A percentile compares a stretch with the other conserved stretches of the same genome.
phyloP scores from a whole-genome alignment of 2,888 invertebrate species.

The Copidosoma aretas region DNA sequence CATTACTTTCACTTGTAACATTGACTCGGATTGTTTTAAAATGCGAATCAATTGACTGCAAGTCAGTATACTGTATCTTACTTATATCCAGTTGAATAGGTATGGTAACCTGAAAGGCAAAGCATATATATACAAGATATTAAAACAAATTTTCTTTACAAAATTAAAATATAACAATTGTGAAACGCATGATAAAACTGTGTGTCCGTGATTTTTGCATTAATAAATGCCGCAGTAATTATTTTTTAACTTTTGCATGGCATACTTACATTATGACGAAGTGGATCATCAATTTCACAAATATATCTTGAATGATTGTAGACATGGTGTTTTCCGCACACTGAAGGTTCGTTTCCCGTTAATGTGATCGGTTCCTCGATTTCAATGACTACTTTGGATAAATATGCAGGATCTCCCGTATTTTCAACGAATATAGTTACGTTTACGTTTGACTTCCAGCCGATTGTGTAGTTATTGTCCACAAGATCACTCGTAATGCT shows the following conservation, averaged over 20 bases:
- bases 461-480: slow-evolving; percentile 39
- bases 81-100: slow-evolving; percentile 51
- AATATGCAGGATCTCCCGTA: slow-evolving; percentile 51
- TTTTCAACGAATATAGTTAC: slow-evolving; percentile 45
- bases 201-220: too few species aligned
- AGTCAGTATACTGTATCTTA: slow-evolving; percentile 16
- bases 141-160: too few species aligned
- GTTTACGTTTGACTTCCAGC: slow-evolving; percentile 37
- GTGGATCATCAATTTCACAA: slow-evolving; percentile 35
- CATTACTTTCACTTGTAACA: slow-evolving; percentile 35
- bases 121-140: too few species aligned
- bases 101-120: slow-evolving; percentile 45
- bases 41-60: not conserved
- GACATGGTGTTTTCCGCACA: slow-evolving; percentile 40
- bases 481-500: slow-evolving; percentile 34
- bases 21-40: slow-evolving; percentile 14
- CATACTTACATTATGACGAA: too few species aligned
- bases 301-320: slow-evolving; percentile 38
- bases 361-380: slow-evolving; percentile 46
- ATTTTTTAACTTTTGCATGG: too few species aligned
- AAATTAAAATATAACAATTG: too few species aligned
- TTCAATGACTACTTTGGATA: slow-evolving; percentile 42
- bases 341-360: slow-evolving; percentile 47
- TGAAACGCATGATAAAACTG: too few species aligned
- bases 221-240: too few species aligned